Percentiles rank a stretch among this genome's conserved stretches.
Conservation (phyloP, 2,888 invertebrate genomes). For the Nudaria mundana region DNA sequence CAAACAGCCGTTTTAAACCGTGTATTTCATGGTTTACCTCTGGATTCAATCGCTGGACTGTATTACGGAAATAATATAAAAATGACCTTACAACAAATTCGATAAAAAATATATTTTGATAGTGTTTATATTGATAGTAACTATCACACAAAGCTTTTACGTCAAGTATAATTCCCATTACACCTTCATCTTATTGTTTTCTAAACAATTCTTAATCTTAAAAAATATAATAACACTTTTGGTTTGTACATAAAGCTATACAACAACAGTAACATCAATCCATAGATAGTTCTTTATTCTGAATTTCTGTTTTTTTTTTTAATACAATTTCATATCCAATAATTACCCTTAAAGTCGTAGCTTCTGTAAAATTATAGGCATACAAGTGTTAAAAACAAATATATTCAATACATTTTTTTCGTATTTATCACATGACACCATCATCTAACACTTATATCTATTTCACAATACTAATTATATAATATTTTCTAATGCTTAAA, state of each 20-base stretch:
- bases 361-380: constrained; percentile 33
- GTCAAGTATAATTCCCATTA: constrained; percentile 29
- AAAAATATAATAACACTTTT: constrained; percentile 79
- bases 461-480: constrained; percentile 42
- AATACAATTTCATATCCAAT: constrained; percentile 46
- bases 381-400: constrained; percentile 57
- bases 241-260: constrained; percentile 78
- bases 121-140: too few relatives aligned
- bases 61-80: too few relatives aligned
- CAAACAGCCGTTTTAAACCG: too few relatives aligned
- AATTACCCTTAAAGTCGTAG: constrained; percentile 41
- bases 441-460: constrained; percentile 44
- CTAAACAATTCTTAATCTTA: constrained; percentile 54
- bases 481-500: constrained; percentile 53
- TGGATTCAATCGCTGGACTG: too few relatives aligned
- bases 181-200: constrained; percentile 28
- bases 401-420: constrained; percentile 48
- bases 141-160: constrained; percentile 24
- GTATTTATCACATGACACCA: constrained; percentile 64
- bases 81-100: too few relatives aligned
- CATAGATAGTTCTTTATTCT: constrained; percentile 59
- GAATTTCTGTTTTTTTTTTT: constrained; percentile 54
- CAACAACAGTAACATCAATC: constrained; percentile 75
- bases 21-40: too few relatives aligned
- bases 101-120: too few relatives aligned